Evolutionary conservation across 2,888 invertebrate species (phyloP).

Genomic region (Aphodius sticticus): DNA sequence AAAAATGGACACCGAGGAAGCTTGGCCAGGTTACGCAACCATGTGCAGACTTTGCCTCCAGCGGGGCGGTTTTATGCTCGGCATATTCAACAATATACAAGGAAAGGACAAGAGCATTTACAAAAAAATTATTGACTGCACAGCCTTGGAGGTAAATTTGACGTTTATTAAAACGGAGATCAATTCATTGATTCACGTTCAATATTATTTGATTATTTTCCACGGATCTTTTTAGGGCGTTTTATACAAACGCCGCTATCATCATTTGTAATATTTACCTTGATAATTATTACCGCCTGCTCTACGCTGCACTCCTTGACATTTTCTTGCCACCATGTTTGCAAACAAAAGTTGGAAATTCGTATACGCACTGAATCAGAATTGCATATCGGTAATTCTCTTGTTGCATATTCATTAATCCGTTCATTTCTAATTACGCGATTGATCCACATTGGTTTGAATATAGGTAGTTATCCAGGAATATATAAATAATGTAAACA

Average conservation of each 20-base stretch:
- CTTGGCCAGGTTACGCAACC: constrained; percentile 68
- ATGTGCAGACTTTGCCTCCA: constrained; percentile 74
- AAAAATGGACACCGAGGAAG: constrained; percentile 46
- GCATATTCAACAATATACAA: constrained; percentile 68
- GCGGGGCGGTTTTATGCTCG: constrained; percentile 68
- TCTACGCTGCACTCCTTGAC: neutral
- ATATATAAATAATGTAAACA: neutral
- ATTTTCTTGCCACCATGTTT: constrained; percentile 20
- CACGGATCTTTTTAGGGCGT: too few relatives aligned
- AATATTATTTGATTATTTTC: too few relatives aligned
- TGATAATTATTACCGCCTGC: neutral
- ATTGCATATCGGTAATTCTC: neutral
- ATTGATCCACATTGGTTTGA: too few relatives aligned
- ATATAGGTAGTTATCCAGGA: too few relatives aligned
- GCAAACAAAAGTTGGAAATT: neutral
- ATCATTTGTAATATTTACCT: constrained; percentile 5
- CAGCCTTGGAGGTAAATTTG: constrained; percentile 57
- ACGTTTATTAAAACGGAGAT: constrained; percentile 28
- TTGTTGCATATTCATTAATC: constrained; percentile 7
- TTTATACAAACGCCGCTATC: neutral
- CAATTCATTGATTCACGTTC: too few relatives aligned
- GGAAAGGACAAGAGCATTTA: constrained; percentile 59
- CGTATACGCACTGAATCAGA: neutral
- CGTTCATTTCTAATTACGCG: too few relatives aligned
- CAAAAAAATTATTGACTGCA: constrained; percentile 60